Percentiles rank a stretch among this genome's conserved stretches.
phyloP scores from a whole-genome alignment of 2,888 invertebrate species.

The Tinea semifulvella region DNA sequence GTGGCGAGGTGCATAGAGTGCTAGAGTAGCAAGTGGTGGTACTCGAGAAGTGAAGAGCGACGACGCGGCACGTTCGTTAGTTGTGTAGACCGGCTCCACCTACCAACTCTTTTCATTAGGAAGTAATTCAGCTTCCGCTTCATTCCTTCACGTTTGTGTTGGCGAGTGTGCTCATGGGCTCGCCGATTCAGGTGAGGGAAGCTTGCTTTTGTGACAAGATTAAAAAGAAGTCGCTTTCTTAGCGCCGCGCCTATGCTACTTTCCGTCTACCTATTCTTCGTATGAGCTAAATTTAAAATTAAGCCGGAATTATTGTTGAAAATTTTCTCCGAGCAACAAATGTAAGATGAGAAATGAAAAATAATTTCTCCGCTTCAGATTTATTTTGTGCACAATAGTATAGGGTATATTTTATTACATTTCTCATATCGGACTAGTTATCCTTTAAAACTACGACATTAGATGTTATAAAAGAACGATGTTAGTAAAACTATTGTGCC shows the following conservation, averaged over 20 bases:
- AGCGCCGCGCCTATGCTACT: conserved; percentile 26
- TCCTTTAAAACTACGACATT: conserved; percentile 1
- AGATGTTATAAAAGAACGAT: neutral
- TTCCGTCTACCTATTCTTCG: conserved; percentile 32
- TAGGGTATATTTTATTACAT: neutral
- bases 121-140: conserved; percentile 65
- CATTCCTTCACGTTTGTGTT: conserved; percentile 59
- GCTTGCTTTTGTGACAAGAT: conserved; percentile 58
- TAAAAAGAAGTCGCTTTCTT: conserved; percentile 61
- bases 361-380: neutral
- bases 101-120: conserved; percentile 64
- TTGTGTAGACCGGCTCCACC: conserved; percentile 33
- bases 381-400: neutral
- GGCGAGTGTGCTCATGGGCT: conserved; percentile 49
- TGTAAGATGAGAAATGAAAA: neutral
- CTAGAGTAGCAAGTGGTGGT: conserved; percentile 31
- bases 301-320: neutral
- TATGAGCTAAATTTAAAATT: conserved; percentile 51
- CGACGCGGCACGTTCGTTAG: conserved; percentile 52
- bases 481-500: neutral
- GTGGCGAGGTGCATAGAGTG: conserved; percentile 5
- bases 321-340: neutral
- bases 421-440: conserved; percentile 4
- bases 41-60: conserved; percentile 12
- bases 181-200: conserved; percentile 57